These are phyloP conservation scores for Micromesistius poutassou DNA, from an alignment of 2,797 vertebrate genomes.

Conservation along the genomic window DNA sequence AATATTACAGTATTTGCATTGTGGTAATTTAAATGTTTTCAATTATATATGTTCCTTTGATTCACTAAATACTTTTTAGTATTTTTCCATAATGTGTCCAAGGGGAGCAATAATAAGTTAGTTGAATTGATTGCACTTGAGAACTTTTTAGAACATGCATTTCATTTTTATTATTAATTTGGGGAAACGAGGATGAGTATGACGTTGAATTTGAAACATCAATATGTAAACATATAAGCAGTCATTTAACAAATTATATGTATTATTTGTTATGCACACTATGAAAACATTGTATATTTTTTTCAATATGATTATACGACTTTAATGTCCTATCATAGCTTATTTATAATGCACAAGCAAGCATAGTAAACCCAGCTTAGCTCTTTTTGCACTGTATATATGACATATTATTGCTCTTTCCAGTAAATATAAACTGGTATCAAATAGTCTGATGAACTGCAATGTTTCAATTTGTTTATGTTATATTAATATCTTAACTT, in stretches of 20 bases:
- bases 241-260: slow-evolving; percentile 43
- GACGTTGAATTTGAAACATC: slow-evolving; percentile 34
- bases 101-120: slow-evolving; percentile 1
- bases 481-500: slow-evolving; percentile 60
- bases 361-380: slow-evolving; percentile 66
- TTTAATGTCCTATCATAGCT: slow-evolving; percentile 53
- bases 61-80: slow-evolving; percentile 24
- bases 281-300: slow-evolving; percentile 49
- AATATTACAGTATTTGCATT: slow-evolving; percentile 25
- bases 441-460: slow-evolving; percentile 55
- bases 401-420: slow-evolving; percentile 52
- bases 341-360: slow-evolving; percentile 72
- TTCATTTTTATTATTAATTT: not conserved
- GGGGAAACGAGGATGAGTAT: not conserved
- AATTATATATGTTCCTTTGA: slow-evolving; percentile 32
- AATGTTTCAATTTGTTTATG: slow-evolving; percentile 48
- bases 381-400: slow-evolving; percentile 79
- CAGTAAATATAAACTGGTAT: slow-evolving; percentile 50
- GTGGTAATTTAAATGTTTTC: slow-evolving; percentile 32
- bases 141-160: slow-evolving; percentile 4
- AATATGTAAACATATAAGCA: slow-evolving; percentile 52
- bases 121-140: not conserved
- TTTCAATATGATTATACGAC: slow-evolving; percentile 45
- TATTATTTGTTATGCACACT: slow-evolving; percentile 36
- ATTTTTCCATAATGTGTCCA: slow-evolving; percentile 12